Conservation (phyloP, 2,888 invertebrate species). For the Pterostichus madidus region DNA sequence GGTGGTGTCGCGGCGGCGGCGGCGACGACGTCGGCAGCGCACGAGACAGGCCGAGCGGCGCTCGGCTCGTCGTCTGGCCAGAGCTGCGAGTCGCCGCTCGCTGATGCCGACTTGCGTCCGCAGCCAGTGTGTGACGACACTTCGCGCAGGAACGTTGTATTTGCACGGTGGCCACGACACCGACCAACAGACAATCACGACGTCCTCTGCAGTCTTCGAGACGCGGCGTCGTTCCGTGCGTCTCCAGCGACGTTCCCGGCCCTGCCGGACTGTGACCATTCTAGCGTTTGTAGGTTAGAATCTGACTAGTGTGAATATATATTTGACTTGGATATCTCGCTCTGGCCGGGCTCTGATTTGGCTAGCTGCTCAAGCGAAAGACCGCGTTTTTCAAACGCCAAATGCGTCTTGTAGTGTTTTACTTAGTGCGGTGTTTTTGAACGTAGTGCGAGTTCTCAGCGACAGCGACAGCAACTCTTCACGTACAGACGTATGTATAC, state of each 20-base stretch:
- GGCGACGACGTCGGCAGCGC: constrained; percentile 62
- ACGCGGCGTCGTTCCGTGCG: constrained; percentile 15
- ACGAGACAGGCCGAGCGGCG: constrained; percentile 73
- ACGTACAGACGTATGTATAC: constrained; percentile 23
- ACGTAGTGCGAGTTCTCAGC: constrained; percentile 4
- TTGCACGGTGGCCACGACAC: constrained; percentile 45
- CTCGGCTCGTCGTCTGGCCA: constrained; percentile 75
- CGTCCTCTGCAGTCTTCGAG: not conserved
- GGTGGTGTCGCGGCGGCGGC: constrained; percentile 65
- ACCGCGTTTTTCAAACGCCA: constrained; percentile 72
- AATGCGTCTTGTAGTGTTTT: constrained; percentile 70
- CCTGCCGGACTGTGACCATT: constrained; percentile 8
- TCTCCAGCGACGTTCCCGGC: constrained; percentile 17
- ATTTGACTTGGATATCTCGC: constrained; percentile 73
- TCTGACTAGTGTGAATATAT: constrained; percentile 70
- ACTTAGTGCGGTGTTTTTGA: constrained; percentile 34
- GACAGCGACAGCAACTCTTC: not conserved
- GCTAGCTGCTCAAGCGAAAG: constrained; percentile 71
- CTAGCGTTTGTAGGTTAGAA: constrained; percentile 28
- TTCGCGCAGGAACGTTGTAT: constrained; percentile 69
- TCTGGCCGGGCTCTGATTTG: constrained; percentile 73
- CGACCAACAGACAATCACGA: constrained; percentile 54
- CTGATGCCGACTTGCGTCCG: constrained; percentile 71
- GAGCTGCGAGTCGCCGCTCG: constrained; percentile 70
- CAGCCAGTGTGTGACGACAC: constrained; percentile 75